Base-by-base conservation (phyloP, 2,113 vertebrate genomes). In the Tragelaphus scriptus region DNA sequence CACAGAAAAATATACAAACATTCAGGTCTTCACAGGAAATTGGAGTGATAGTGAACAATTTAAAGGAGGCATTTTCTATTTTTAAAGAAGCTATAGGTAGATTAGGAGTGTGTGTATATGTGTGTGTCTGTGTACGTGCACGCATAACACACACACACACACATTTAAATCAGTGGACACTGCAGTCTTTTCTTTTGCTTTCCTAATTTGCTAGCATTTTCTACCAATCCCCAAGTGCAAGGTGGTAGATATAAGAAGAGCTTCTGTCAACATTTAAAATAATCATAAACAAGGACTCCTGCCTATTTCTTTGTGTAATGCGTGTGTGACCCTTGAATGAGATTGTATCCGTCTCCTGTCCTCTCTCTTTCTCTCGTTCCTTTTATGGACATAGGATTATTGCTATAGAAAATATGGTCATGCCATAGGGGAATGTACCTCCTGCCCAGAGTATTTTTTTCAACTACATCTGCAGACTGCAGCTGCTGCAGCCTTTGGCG, bases 11-110 rank as follows among this genome's bases (percentile, higher is more conserved):
- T 96, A 98, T 95, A 92, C 80, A 96, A 98, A 98, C 77, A 93
- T 98, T 97, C 94, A 98, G 98, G 98, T 98, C 97, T 98, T 88
- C 97, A 95, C 97, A 98, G 98, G 98, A 98, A 98, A 98, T 98
- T 98, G 98, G 98, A 96, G 97, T 79, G 98, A 97, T 97, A 98
- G 98, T 97, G 98, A 98, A 98, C 95, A 93, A 94, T 98, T 98
- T 97, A 95, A 98, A 98, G 97, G 97, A 98, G 97, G 96, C 92
- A 98, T 99, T 99, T 97, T 98, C 91, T 98, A 95, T 98, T 90
- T 92, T 97, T 95, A 68, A 93, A 98, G 98, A 98, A 98, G 97
- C 97, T 97, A 85, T 88, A 95, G 97, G 98, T 95, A 97, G 96
- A 97, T 98, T 98, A 98, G 96, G 97, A 97, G 94, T 95, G 98